Conservation (phyloP, 1,140 invertebrate species). For the Drosophila takahashii region DNA sequence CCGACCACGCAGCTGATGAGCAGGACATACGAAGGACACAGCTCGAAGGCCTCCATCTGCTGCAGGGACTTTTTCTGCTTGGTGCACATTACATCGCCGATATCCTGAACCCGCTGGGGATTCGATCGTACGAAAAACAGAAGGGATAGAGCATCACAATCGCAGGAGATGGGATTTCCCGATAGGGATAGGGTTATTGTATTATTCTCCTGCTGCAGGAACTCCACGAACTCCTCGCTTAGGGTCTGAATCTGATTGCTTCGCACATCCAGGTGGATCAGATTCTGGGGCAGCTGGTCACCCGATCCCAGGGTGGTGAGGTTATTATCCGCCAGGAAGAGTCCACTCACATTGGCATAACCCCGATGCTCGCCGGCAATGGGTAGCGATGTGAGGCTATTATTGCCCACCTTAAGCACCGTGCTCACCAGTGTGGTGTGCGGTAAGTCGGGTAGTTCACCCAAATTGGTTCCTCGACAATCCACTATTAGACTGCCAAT, state of each 20-base stretch:
- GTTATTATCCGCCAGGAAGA: slow-evolving; percentile 86
- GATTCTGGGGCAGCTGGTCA: slow-evolving; percentile 64
- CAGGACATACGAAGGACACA: slow-evolving; percentile 85
- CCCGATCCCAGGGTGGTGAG: slow-evolving; percentile 81
- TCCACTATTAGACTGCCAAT: slow-evolving; percentile 85
- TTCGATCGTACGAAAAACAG: slow-evolving; percentile 86
- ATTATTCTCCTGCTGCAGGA: slow-evolving; percentile 66
- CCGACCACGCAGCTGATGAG: slow-evolving; percentile 84
- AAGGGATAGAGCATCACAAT: slow-evolving; percentile 86
- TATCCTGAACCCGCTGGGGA: slow-evolving; percentile 76
- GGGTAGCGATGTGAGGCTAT: slow-evolving; percentile 85
- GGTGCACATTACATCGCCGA: slow-evolving; percentile 84
- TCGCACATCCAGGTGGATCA: slow-evolving; percentile 85
- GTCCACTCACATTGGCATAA: slow-evolving; percentile 84
- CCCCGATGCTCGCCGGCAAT: slow-evolving; percentile 60
- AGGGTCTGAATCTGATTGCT: slow-evolving; percentile 86
- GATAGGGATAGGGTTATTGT: slow-evolving; percentile 85
- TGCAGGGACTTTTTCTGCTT: slow-evolving; percentile 62
- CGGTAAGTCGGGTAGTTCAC: slow-evolving; percentile 69
- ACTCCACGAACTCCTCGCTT: slow-evolving; percentile 72
- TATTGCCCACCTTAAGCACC: slow-evolving; percentile 85
- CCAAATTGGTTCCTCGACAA: slow-evolving; percentile 85
- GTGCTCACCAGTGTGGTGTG: slow-evolving; percentile 59
- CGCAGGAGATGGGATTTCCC: slow-evolving; percentile 88
- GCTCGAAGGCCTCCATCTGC: slow-evolving; percentile 85